Base-by-base conservation (phyloP, 2,888 invertebrate genomes). In the Agriopis marginaria region DNA sequence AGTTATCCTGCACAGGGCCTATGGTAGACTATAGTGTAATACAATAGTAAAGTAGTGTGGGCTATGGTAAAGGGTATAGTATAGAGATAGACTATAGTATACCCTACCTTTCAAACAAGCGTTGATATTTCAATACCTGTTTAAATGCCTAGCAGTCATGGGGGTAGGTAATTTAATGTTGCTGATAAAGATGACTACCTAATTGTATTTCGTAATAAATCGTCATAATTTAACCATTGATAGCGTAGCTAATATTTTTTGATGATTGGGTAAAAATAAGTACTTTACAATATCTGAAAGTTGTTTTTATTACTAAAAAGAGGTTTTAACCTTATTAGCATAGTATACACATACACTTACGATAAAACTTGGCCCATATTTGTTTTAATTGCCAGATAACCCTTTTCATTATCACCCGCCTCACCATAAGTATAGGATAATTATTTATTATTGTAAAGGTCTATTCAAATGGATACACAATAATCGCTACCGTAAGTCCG, bases 331-430 rank as follows among this genome's bases (percentile, higher is more conserved):
- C 63, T 63, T 44, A 51, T 50, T 42, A 12, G 32, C 12, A 58
- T 58, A 50, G 17, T 64, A 58, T 45, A 58, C 32, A 45, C 14
- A 17, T 45, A 45, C 17, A 51, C 50, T 58, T 64, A 64, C 42
- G 7, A 32, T 23, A 51, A 40, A 51, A 64, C 56, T 58, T 55
- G 47, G 56, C 63, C 55, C 56, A 49, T 42, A 39, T 49, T 39
- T 42, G 42, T 40, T 32, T 44, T 47, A 14, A 45, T 10, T 63
- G 23, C 23, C 62, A 23, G 44, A 17, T 56, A 56, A 44, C 11
- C 11, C 44, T 17, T 11, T 11, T 45, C 2, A 23, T n/a, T 45
- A 47, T 45, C 45, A 32, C 23, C 12, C 45, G 17, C 45, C 10
- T 42, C 17, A n/a, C 58, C 58, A 12, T 58, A 14, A 55, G 42